phyloP scores from a whole-genome alignment of 2,888 invertebrate genomes.

The Miltochrista miniata region DNA sequence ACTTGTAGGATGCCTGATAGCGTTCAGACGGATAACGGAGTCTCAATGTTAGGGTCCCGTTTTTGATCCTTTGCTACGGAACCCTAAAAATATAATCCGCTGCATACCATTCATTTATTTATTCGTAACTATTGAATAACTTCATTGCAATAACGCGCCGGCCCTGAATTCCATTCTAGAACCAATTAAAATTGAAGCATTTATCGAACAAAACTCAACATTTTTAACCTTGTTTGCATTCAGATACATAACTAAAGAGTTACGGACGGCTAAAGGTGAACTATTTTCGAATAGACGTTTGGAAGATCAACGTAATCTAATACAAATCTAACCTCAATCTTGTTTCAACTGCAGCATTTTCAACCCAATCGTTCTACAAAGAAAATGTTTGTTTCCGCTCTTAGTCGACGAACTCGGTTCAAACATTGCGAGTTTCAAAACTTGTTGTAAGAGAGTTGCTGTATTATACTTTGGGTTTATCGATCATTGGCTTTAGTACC shows the following conservation, averaged over 20 bases:
- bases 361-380: constrained; percentile 43
- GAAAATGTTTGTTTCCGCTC: constrained; percentile 34
- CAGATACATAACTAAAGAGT: background rate
- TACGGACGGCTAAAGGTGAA: background rate
- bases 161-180: no score
- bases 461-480: constrained; percentile 1
- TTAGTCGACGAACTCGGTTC: constrained; percentile 38
- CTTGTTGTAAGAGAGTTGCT: constrained; percentile 45
- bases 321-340: constrained; percentile 10
- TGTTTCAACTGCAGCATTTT: constrained; percentile 19
- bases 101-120: no score
- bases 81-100: no score
- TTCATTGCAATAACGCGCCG: no score
- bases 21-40: no score
- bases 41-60: no score
- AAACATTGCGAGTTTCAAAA: constrained; percentile 43
- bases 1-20: no score
- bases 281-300: constrained; percentile 5
- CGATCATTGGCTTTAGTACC: no score
- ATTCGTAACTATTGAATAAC: no score
- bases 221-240: no score
- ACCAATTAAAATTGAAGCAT: background rate
- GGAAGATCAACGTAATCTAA: background rate
- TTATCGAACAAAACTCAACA: background rate
- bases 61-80: no score